Evolutionary conservation across 2,113 vertebrate species (phyloP).

Genomic region (Corythoichthys haematopterus): DNA sequence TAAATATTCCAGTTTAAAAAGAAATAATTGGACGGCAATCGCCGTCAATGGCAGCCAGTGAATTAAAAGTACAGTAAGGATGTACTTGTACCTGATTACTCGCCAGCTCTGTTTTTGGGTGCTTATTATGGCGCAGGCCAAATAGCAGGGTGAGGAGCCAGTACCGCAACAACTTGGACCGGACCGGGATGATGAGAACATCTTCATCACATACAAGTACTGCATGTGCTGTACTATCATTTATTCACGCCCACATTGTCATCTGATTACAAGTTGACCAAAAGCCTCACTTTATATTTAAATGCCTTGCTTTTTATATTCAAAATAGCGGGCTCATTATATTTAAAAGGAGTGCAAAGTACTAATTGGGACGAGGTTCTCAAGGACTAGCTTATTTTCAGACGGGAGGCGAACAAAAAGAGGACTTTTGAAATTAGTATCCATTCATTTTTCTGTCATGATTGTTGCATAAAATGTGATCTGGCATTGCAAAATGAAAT

Average conservation of each 20-base stretch:
- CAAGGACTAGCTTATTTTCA: not conserved
- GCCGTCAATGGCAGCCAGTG: no score
- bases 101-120: not conserved
- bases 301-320: not conserved
- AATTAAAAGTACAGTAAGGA: not conserved
- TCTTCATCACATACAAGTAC: not conserved
- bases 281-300: constrained; percentile 6
- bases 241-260: constrained; percentile 1
- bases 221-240: constrained; percentile 1
- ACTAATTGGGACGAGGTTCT: constrained; percentile 1
- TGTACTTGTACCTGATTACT: not conserved
- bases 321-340: not conserved
- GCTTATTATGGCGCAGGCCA: not conserved
- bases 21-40: no score
- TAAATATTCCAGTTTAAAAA: no score
- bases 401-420: not conserved
- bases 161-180: not conserved
- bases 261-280: constrained; percentile 4
- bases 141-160: not conserved
- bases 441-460: not conserved
- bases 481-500: not conserved
- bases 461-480: not conserved
- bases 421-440: not conserved
- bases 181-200: not conserved
- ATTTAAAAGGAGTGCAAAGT: not conserved